These are phyloP conservation scores for Aythya baeri DNA, from an alignment of 2,113 vertebrate genomes.

Conservation along the genomic window DNA sequence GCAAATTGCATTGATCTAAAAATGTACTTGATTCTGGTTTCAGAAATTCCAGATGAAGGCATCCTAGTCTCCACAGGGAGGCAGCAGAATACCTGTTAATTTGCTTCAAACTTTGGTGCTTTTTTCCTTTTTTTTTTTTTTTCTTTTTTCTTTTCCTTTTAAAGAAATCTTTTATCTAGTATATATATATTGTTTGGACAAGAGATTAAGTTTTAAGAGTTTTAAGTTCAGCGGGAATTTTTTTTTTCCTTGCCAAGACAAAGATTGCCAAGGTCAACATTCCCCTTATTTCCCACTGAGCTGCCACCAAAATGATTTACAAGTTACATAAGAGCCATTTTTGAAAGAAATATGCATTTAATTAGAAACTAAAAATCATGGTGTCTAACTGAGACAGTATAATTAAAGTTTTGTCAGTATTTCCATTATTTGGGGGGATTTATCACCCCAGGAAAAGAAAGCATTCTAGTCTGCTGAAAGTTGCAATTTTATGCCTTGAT, in stretches of 20 bases:
- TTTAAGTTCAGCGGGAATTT: conserved; percentile 36
- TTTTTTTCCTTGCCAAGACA: conserved; percentile 2
- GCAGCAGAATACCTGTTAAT: conserved; percentile 61
- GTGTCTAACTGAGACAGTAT: conserved; percentile 8
- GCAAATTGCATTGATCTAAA: neutral
- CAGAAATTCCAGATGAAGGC: neutral
- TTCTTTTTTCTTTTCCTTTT: neutral
- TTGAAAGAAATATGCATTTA: conserved; percentile 62
- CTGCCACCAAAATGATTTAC: conserved; percentile 53
- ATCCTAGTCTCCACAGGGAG: conserved; percentile 64
- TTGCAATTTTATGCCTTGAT: neutral
- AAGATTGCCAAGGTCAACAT: conserved; percentile 48
- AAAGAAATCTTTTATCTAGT: neutral
- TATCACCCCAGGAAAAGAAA: conserved; percentile 36
- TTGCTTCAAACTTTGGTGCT: neutral
- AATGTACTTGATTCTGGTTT: neutral
- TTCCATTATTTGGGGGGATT: conserved; percentile 51
- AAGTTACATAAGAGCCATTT: conserved; percentile 7
- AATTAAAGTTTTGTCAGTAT: conserved; percentile 12
- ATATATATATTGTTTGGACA: neutral
- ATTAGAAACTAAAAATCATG: conserved; percentile 51
- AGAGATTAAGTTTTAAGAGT: conserved; percentile 13
- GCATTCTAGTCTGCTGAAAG: neutral
- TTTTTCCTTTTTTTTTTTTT: neutral
- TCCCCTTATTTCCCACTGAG: conserved; percentile 31